A percentile compares a stretch with the other conserved stretches of the same genome.
Evolutionary conservation across 2,888 invertebrate species (phyloP).

Genomic region (Apomyelois bistriatella): DNA sequence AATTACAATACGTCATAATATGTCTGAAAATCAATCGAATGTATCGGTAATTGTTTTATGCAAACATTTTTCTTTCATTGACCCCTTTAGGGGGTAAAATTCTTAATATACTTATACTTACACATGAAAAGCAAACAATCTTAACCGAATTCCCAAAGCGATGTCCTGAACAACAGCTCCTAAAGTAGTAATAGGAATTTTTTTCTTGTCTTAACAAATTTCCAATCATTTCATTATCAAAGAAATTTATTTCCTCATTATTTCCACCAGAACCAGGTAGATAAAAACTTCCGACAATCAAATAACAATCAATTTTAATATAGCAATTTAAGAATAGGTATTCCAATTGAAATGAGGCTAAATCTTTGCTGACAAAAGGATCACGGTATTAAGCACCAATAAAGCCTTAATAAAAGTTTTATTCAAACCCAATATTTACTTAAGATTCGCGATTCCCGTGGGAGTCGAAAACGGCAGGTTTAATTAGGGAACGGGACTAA

Average conservation of each 20-base stretch:
- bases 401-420: slow-evolving; percentile 41
- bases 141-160: no score
- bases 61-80: no score
- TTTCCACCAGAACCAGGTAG: not conserved
- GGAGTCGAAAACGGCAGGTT: slow-evolving; percentile 68
- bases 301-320: not conserved
- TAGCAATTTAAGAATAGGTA: not conserved
- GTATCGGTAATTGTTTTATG: no score
- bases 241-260: not conserved
- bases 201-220: no score
- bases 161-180: no score
- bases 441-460: slow-evolving; percentile 48
- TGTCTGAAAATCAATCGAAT: no score
- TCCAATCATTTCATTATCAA: not conserved
- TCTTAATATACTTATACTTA: no score
- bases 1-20: no score
- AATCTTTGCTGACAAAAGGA: slow-evolving; percentile 26
- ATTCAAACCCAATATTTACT: slow-evolving; percentile 67
- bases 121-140: no score
- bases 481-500: slow-evolving; percentile 72
- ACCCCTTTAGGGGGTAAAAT: no score
- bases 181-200: no score
- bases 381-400: slow-evolving; percentile 24
- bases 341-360: slow-evolving; percentile 18
- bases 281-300: slow-evolving; percentile 6